Base-by-base conservation (phyloP, 2,888 invertebrate species). In the Trypoxylon attenuatum region DNA sequence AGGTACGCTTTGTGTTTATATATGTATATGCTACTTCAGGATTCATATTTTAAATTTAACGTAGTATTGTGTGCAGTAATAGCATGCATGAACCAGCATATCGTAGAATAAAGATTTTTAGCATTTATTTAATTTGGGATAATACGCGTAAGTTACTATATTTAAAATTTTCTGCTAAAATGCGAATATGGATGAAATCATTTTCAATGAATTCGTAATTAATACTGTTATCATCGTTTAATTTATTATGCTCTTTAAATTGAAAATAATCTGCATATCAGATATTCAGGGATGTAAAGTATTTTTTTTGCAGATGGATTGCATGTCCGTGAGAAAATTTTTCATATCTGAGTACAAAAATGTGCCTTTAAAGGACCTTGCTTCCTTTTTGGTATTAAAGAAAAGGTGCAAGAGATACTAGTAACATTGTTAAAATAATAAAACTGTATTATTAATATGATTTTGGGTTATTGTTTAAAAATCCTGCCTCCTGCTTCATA, bases 221-320 rank as follows among this genome's bases (percentile, higher is more conserved):
- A 42, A 66, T 49, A 49, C 69, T 61, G 53, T 66, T 67, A 71
- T 59, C 73, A 72, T 73, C 61, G 49, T 69, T 55, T 72, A 72
- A 72, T 73, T 69, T 55, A 60, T 68, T 68, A 43, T 54, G 52
- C 61, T 60, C 52, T 54, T 2, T 23, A 59, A 39, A 65, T 27
- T 60, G 57, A 42, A 50, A 45, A 27, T n/a, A 21, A 56, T 61
- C 42, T 66, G 69, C 52, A 69, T 72, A 72, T 73, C 73, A 72
- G 73, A 72, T 22, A 46, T 66, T n/a, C n/a, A n/a, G n/a, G n/a
- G n/a, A n/a, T n/a, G n/a, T n/a, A n/a, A n/a, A n/a, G n/a, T n/a
- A n/a, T n/a, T n/a, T n/a, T n/a, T n/a, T n/a, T n/a, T n/a, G n/a
- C n/a, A n/a, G n/a, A n/a, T n/a, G n/a, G n/a, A n/a, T n/a, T n/a